Conservation (phyloP, 1,140 invertebrate genomes). For the Samia ricini region DNA sequence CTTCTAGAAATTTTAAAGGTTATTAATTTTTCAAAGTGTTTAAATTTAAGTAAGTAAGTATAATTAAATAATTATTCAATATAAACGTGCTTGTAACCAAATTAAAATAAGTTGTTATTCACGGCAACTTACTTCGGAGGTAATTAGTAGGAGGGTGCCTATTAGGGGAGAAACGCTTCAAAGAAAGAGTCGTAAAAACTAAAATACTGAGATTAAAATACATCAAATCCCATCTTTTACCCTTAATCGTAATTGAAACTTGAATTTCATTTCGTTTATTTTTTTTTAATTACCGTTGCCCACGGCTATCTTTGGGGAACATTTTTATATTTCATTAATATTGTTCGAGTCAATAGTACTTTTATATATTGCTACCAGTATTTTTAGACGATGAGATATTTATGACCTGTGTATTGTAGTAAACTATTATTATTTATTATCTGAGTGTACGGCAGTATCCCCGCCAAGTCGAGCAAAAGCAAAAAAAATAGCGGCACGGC, state of each 20-base stretch:
- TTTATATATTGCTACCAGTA: too few relatives aligned
- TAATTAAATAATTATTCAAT: too few relatives aligned
- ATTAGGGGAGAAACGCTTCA: conserved; percentile 10
- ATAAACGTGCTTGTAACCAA: background rate
- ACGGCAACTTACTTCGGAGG: background rate
- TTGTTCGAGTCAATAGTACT: conserved; percentile 30
- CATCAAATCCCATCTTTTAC: conserved; percentile 33
- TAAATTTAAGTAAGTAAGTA: too few relatives aligned
- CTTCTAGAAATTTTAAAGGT: too few relatives aligned
- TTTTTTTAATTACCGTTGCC: conserved; percentile 54
- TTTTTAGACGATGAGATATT: too few relatives aligned
- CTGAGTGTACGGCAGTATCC: too few relatives aligned
- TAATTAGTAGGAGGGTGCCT: conserved; percentile 17
- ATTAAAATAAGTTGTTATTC: conserved; percentile 13
- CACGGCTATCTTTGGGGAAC: conserved; percentile 30
- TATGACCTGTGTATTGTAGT: too few relatives aligned
- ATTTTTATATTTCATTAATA: conserved; percentile 70
- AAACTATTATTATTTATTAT: too few relatives aligned
- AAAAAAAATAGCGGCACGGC: too few relatives aligned
- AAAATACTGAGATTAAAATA: conserved; percentile 27
- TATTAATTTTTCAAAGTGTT: too few relatives aligned
- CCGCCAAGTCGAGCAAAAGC: too few relatives aligned
- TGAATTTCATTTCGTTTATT: conserved; percentile 50
- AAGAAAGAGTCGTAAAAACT: conserved; percentile 26
- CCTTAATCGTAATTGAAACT: conserved; percentile 40